These are phyloP conservation scores for Synergus umbraculus DNA, from an alignment of 2,888 invertebrate species.

Conservation along the genomic window DNA sequence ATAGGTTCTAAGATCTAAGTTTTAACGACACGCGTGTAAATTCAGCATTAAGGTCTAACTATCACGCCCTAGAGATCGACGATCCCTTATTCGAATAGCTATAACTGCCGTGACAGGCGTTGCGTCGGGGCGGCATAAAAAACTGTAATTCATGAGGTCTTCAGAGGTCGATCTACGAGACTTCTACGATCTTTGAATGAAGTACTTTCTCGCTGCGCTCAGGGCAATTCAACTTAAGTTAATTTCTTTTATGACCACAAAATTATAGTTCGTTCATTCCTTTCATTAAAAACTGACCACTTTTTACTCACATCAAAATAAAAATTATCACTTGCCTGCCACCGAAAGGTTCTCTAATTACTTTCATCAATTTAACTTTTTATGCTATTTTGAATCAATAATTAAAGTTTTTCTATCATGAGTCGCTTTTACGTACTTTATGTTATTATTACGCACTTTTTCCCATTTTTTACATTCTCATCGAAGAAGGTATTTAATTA, in stretches of 20 bases:
- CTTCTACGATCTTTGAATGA: constrained; percentile 49
- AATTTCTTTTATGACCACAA: constrained; percentile 9
- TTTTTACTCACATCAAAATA: background rate
- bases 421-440: background rate
- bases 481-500: too few species aligned
- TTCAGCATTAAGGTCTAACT: constrained; percentile 39
- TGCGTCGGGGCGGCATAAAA: constrained; percentile 49
- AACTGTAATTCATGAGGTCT: constrained; percentile 43
- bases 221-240: constrained; percentile 11
- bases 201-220: constrained; percentile 38
- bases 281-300: background rate
- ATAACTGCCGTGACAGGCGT: constrained; percentile 43
- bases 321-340: background rate
- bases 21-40: constrained; percentile 20
- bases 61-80: constrained; percentile 55
- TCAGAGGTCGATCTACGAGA: constrained; percentile 47
- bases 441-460: too few species aligned
- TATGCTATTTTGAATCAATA: background rate
- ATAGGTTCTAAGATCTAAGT: background rate
- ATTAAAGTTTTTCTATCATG: background rate
- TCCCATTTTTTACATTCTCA: too few species aligned
- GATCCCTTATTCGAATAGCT: constrained; percentile 48
- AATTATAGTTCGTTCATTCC: background rate
- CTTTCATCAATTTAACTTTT: background rate
- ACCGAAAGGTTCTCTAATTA: background rate